phyloP scores from a whole-genome alignment of 2,888 invertebrate species.

The Eupithecia subumbrata region DNA sequence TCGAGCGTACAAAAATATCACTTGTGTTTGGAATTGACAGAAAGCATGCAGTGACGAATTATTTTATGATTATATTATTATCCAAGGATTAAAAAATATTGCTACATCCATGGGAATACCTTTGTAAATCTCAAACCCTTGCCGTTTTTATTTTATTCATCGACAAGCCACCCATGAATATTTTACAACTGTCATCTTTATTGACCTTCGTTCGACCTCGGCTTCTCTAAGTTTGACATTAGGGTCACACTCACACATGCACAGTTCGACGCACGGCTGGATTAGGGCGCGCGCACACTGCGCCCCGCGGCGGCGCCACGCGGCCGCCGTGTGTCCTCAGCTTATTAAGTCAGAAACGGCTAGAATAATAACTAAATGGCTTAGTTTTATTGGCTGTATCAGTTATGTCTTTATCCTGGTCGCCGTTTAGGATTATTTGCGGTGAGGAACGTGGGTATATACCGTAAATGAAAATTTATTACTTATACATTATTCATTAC shows the following conservation, averaged over 20 bases:
- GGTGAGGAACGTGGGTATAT: neutral
- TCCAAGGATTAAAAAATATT: too few species aligned
- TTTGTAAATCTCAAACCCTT: neutral
- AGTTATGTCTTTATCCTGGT: conserved; percentile 20
- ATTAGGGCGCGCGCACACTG: conserved; percentile 67
- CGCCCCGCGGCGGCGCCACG: conserved; percentile 54
- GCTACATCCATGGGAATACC: neutral
- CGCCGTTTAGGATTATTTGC: neutral
- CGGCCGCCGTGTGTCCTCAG: conserved; percentile 36
- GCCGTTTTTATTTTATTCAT: neutral
- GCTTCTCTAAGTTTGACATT: conserved; percentile 78
- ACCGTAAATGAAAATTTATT: neutral
- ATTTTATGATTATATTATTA: too few species aligned
- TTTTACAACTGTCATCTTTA: neutral
- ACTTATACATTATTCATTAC: neutral
- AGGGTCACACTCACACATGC: conserved; percentile 50
- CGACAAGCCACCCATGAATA: conserved; percentile 28
- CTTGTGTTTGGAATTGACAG: too few species aligned
- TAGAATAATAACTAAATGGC: conserved; percentile 24
- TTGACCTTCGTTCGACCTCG: conserved; percentile 50
- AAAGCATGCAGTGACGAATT: too few species aligned
- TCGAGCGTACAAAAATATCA: too few species aligned
- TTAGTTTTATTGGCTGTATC: conserved; percentile 32
- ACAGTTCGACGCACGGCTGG: conserved; percentile 59
- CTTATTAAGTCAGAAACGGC: conserved; percentile 24